Evolutionary conservation across 2,113 vertebrate genomes (phyloP).

Genomic region (Eublepharis macularius): DNA sequence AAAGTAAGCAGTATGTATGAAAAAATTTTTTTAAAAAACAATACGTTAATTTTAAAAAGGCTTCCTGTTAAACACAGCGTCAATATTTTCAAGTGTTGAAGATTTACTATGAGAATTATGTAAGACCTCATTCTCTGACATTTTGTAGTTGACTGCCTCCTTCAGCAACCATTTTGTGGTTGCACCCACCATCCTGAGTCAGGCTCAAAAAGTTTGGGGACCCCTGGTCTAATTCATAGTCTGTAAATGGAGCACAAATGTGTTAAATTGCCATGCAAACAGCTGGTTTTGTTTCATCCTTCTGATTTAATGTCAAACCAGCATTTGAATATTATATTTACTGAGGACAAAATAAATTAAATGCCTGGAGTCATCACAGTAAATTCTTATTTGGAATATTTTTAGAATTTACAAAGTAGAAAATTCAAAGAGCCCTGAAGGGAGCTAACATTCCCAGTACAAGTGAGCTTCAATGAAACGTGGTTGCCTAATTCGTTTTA

Average conservation of each 20-base stretch:
- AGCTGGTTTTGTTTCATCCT: not conserved
- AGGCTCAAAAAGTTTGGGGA: no score
- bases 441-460: not conserved
- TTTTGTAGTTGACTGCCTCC: no score
- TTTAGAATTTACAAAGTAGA: not conserved
- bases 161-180: no score
- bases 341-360: conserved; percentile 5
- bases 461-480: not conserved
- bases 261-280: not conserved
- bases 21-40: no score
- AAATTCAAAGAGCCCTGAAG: conserved; percentile 6
- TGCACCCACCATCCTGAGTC: no score
- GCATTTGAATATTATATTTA: not conserved
- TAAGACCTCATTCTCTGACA: no score
- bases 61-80: no score
- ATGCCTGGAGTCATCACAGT: not conserved
- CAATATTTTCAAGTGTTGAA: no score
- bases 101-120: no score
- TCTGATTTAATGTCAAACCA: not conserved
- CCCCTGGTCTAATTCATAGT: not conserved
- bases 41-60: no score
- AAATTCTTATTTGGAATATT: not conserved
- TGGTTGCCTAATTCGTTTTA: not conserved
- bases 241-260: not conserved
- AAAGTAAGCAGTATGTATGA: no score